Base-by-base conservation (phyloP, 2,113 vertebrate species). In the Syrrhaptes paradoxus region DNA sequence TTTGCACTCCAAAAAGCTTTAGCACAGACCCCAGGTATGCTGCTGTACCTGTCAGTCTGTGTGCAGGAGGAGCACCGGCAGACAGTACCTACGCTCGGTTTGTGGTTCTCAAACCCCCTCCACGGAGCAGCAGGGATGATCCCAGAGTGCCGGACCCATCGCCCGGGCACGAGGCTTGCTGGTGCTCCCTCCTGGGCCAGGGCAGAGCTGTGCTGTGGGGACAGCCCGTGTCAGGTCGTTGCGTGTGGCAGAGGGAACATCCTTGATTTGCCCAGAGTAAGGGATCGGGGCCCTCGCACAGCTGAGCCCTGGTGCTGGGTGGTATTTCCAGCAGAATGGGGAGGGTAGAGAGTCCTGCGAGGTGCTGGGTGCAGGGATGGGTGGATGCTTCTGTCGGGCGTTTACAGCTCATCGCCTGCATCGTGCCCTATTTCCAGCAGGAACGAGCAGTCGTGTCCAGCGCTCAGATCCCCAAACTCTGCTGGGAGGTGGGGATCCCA, bases 161-260 rank as follows among this genome's bases (percentile, higher is more conserved):
- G 0, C n/a, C 63, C 0, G 1, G 22, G 14, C 16, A 13, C 2
- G 2, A 13, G 28, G 15, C 28, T 75, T n/a, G 17, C 38, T 68
- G 54, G 28, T 67, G 71, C 55, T 89, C 19, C 46, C n/a, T 46
- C 24, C 54, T 61, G 70, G 28, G 46, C 38, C 24, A 6, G 1
- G 1, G n/a, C 36, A 21, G 77, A 32, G 36, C 32, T 38, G 46
- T 29, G 52, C 8, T 17, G 7, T 20, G 70, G 28, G 34, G 26
- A 32, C 65, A 49, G 11, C 17, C 62, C n/a, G 13, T 10, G 11
- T 36, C 58, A 46, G 34, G 3, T 22, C 6, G 2, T 32, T 12
- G n/a, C 8, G 2, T 3, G 6, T 12, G 61, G 22, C 54, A 59
- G 61, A 34, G 26, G 26, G 6, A 41, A 7, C 43, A 25, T 87